These are phyloP conservation scores for Oppia nitens DNA, from an alignment of 1,140 invertebrate species.

Conservation along the genomic window DNA sequence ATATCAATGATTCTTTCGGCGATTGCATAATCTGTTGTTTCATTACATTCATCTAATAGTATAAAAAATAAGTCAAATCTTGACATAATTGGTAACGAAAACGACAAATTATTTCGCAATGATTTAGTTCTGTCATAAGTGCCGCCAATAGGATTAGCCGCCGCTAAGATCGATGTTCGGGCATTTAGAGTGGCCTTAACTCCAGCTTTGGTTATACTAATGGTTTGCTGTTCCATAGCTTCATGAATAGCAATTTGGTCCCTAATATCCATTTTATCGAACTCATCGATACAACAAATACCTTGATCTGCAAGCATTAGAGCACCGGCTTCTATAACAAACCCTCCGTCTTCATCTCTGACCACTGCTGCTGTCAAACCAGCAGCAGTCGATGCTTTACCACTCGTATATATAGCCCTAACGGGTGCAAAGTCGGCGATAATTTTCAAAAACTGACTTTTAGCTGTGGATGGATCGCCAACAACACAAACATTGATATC, in stretches of 20 bases:
- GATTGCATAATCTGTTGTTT: slow-evolving; percentile 87
- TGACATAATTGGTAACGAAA: slow-evolving; percentile 96
- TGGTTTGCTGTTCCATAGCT: slow-evolving; percentile 99
- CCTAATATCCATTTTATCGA: slow-evolving; percentile 95
- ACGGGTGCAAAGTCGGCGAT: slow-evolving; percentile 80
- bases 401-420: slow-evolving; percentile 91
- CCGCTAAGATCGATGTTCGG: slow-evolving; percentile 89
- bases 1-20: slow-evolving; percentile 88
- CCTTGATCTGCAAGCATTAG: slow-evolving; percentile 93
- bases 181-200: slow-evolving; percentile 93
- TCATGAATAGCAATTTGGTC: slow-evolving; percentile 99
- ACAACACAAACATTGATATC: slow-evolving; percentile 97
- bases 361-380: slow-evolving; percentile 96
- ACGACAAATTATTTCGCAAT: slow-evolving; percentile 78
- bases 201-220: slow-evolving; percentile 95
- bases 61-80: slow-evolving; percentile 98
- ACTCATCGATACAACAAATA: slow-evolving; percentile 98
- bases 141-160: slow-evolving; percentile 91
- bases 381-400: slow-evolving; percentile 92
- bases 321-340: slow-evolving; percentile 98
- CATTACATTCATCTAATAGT: slow-evolving; percentile 85
- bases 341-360: slow-evolving; percentile 91
- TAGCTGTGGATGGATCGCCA: slow-evolving; percentile 96
- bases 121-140: slow-evolving; percentile 88
- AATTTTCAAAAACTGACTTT: slow-evolving; percentile 86